Evolutionary conservation across 1,140 invertebrate genomes (phyloP), one percentile per base, ranked within the genome.

Genomic region (Asobara japonica): DNA sequence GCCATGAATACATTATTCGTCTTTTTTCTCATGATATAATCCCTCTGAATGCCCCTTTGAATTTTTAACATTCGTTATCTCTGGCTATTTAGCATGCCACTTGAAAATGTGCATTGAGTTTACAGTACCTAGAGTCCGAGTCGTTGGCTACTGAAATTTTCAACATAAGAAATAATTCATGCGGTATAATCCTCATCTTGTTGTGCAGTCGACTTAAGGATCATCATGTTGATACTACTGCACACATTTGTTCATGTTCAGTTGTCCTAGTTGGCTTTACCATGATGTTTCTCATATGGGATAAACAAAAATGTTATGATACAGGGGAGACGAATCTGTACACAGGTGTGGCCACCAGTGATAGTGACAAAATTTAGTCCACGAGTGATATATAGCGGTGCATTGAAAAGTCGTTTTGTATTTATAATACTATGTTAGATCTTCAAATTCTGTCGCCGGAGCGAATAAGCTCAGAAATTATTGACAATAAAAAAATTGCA

Each of bases 61-160:
- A 65, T 64, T 18, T 65, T 29, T 33, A 72, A 91, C 91, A 69
- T 92, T 91, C 78, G 93, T 93, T 81, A 93, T 94, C 91, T 92
- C 92, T 10, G 91, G 92, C 2, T 94, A 94, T 80, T 78, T 94
- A 10, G 90, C 92, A 1, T 82, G 94, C 18, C 93, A 93, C 6
- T 94, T 93, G 84, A 93, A 94, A 80, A 91, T 93, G 81, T 92
- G 92, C 18, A 91, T 92, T 10, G 93, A 94, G 82, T 89, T 93
- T 38, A 94, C 93, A n/a, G 0, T 94, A 91, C 82, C 93, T 93
- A 0, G 91, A 92, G 74, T 87, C 92, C 0, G 93, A 94, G 81
- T 90, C 89, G 2, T 91, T 90, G 2, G 89, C 92, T 3, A 90
- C 89, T 13, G 91, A 91, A 8, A 79, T 94, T 7, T 80, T 94